Base-by-base conservation (phyloP, 2,113 vertebrate genomes). In the Agelaius tricolor region DNA sequence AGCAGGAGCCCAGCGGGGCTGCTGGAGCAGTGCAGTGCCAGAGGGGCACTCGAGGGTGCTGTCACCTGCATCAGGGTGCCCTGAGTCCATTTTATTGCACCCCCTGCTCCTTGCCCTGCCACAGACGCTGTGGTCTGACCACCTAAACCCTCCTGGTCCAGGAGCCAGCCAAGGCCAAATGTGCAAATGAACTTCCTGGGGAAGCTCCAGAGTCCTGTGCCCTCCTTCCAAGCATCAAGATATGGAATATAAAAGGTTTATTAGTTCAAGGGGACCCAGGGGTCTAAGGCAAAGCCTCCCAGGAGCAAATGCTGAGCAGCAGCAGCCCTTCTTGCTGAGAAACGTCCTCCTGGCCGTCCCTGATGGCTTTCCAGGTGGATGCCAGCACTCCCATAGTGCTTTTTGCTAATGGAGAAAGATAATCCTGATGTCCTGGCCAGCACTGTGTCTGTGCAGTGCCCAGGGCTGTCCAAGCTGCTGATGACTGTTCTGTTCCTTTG, bases 401-500 rank as follows among this genome's bases (percentile, higher is more conserved):
- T 89, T 86, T 37, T 87, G 88, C 68, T 96, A 72, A 93, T 61
- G 57, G 68, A 77, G 73, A 91, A 92, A 63, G 71, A 59, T 71
- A 69, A 63, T 86, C 55, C 87, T 90, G 68, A 44, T 80, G 82
- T 93, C 90, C 87, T 90, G 87, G 91, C 74, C 72, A 85, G 71
- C 65, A 11, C 44, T 3, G 24, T 78, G 72, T 35, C 73, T 76
- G 71, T 93, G 72, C 81, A 62, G 87, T 55, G 91, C 87, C 84
- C 84, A 66, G 46, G 82, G 91, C 93, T 95, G 67, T 83, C 75
- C 95, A 87, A 83, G 78, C 87, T 96, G 82, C 78, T 80, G 90
- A 2, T 62, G 66, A 23, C 62, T 87, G 44, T 87, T 89, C 90
- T 89, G 54, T 57, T 82, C 73, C 49, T 61, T 55, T 69, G 52